phyloP scores from a whole-genome alignment of 2,797 vertebrate species.

The Eremophila alpestris region DNA sequence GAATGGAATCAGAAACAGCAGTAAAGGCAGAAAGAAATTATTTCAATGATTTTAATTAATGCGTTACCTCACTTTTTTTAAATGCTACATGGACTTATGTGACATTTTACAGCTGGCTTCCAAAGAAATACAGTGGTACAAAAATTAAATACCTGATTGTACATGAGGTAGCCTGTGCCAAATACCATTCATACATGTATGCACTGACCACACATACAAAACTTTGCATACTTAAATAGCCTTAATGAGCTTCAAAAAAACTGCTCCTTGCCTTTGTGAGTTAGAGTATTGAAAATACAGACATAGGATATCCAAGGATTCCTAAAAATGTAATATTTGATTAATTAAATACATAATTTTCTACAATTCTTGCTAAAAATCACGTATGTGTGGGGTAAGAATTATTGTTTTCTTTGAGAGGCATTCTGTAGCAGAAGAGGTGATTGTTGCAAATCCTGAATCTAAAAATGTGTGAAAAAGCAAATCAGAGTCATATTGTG shows the following conservation, averaged over 20 bases:
- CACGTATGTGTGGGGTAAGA: not conserved
- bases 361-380: not conserved
- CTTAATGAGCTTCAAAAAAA: not conserved
- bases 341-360: not conserved
- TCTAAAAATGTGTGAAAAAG: not conserved
- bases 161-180: not conserved
- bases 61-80: not conserved
- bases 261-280: not conserved
- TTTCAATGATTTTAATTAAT: not conserved
- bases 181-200: not conserved
- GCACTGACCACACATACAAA: not conserved
- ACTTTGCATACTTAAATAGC: not conserved
- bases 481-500: not conserved
- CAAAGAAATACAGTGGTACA: not conserved
- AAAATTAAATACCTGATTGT: not conserved
- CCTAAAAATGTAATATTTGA: not conserved
- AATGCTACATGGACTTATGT: not conserved
- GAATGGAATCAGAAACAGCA: not conserved
- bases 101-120: not conserved
- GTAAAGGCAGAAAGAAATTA: not conserved
- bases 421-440: not conserved
- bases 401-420: not conserved
- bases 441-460: not conserved
- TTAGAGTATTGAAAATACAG: not conserved
- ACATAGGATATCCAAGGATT: not conserved